Conservation (phyloP, 2,113 vertebrate genomes). For the Alligator sinensis region DNA sequence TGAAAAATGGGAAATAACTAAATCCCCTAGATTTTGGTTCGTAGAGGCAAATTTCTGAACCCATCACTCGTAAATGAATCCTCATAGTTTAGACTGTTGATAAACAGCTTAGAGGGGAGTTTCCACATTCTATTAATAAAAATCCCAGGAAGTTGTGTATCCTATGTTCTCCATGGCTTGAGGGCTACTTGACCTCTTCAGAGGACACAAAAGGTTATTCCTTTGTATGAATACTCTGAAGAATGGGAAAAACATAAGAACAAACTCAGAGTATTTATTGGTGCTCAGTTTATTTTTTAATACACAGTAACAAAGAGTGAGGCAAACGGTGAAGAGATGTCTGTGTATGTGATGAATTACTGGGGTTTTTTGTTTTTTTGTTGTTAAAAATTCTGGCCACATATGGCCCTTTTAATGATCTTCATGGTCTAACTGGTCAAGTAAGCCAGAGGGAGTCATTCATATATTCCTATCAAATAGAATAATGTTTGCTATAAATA, state of each 20-base stretch:
- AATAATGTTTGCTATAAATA: neutral
- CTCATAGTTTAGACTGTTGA: neutral
- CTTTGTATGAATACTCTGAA: neutral
- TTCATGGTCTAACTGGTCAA: neutral
- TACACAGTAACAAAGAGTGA: neutral
- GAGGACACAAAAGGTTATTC: neutral
- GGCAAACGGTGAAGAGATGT: neutral
- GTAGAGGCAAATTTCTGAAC: neutral
- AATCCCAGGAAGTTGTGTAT: neutral
- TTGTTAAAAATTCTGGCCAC: neutral
- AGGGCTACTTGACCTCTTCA: neutral
- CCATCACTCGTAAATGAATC: neutral
- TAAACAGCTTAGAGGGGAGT: neutral
- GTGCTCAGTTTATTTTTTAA: neutral
- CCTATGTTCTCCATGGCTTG: neutral
- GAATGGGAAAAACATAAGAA: neutral
- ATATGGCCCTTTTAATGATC: neutral
- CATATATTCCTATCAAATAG: neutral
- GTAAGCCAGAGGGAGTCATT: neutral
- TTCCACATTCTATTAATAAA: neutral
- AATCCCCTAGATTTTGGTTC: accelerated
- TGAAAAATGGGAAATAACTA: slow-evolving; percentile 5
- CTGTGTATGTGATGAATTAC: neutral
- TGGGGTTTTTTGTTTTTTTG: neutral
- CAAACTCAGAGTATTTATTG: neutral